Evolutionary conservation across 1,140 invertebrate genomes (phyloP).

Genomic region (Drosophila neocordata): DNA sequence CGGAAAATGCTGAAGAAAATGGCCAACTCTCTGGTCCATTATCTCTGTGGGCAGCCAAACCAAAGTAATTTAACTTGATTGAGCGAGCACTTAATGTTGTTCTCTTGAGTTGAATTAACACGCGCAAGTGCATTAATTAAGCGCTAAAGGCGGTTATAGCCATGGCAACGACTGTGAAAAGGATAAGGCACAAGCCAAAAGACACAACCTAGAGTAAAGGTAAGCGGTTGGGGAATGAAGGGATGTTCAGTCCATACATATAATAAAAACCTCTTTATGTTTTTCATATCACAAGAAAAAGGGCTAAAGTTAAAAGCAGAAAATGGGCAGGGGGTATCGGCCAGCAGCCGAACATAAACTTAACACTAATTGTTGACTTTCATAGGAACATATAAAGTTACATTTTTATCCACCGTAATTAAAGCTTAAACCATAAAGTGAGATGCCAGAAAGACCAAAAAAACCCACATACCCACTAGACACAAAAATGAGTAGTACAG

Average conservation of each 20-base stretch:
- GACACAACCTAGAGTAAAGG: constrained; percentile 30
- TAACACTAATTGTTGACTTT: background rate
- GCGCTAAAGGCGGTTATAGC: constrained; percentile 46
- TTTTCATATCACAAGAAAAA: background rate
- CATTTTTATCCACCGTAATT: constrained; percentile 3
- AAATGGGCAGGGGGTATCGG: background rate
- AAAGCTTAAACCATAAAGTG: background rate
- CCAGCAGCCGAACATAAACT: background rate
- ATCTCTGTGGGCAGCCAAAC: constrained; percentile 47
- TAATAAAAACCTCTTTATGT: constrained; percentile 1
- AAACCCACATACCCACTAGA: background rate
- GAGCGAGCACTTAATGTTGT: constrained; percentile 68
- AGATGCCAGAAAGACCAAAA: too few relatives aligned
- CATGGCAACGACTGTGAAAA: constrained; percentile 45
- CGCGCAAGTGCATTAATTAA: constrained; percentile 76
- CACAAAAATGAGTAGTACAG: background rate
- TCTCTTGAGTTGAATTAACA: constrained; percentile 62
- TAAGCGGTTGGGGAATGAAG: background rate
- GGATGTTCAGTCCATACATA: background rate
- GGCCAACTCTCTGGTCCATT: constrained; percentile 31
- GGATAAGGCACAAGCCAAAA: background rate
- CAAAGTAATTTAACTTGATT: constrained; percentile 77
- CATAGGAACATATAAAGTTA: constrained; percentile 5
- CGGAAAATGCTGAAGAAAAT: constrained; percentile 1
- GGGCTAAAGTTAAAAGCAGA: background rate